Base-by-base conservation (phyloP, 92 coral and sea anemone species). In the Nematostella vectensis region DNA sequence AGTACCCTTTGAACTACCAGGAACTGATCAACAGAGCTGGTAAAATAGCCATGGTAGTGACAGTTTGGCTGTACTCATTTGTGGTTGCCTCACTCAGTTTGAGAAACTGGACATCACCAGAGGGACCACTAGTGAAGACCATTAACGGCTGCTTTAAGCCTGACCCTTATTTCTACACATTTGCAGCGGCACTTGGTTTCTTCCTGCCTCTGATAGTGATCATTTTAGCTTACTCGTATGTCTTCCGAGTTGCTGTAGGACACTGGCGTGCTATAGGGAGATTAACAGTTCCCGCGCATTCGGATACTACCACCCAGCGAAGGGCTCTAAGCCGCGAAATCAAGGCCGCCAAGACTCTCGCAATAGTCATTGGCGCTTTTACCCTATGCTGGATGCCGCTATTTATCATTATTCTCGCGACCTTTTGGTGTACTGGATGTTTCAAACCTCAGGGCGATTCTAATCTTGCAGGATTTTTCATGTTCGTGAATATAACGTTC, bases 221-320 rank as follows among this genome's bases (percentile, higher is more conserved):
- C 1, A 28, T 82, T 9, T 48, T 69, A 11, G 84, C 96, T 3
- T 91, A 91, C 40, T 78, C 96, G 2, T 77, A 87, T 31, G 85
- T 91, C 13, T 87, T 91, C 44, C 74, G 74, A 25, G 60, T 91
- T 36, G 88, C 98, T 24, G 56, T 82, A 49, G 81, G 82, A 22
- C 98, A 91, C 56, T 77, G 83, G 40, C 71, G 95, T 18, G 93
- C 88, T 4, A 88, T 87, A 48, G 68, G 87, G 19, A 65, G 70
- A n/a, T 52, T 73, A 1, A 70, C 79, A 3, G 61, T 50, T 19
- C 84, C 83, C 24, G 30, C 21, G 17, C 27, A 25, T 17, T 24
- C 67, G 2, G 59, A 48, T 0, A 57, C 44, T 37, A 43, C 13
- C 38, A 64, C 56, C 0, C 82, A 86, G 38, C 67, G 78, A 12